phyloP scores from a whole-genome alignment of 2,888 invertebrate genomes.

The Conomelus anceps region DNA sequence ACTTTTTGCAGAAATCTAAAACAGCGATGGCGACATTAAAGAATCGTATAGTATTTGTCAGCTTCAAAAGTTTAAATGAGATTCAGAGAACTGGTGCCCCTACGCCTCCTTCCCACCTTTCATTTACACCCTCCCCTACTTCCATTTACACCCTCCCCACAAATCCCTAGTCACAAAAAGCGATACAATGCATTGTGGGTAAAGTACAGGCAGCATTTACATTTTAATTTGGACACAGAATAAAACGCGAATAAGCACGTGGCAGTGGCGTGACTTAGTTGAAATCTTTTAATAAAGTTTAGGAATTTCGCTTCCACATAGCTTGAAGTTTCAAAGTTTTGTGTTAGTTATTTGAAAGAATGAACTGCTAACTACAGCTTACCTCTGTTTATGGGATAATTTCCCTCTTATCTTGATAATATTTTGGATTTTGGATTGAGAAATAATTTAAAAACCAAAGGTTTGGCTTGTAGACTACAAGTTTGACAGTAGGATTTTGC shows the following conservation, averaged over 20 bases:
- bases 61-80: background rate
- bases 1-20: background rate
- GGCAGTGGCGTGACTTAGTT: background rate
- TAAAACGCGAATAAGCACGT: background rate
- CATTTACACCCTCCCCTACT: background rate
- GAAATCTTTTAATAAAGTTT: background rate
- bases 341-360: background rate
- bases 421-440: no score
- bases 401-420: no score
- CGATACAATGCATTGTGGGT: background rate
- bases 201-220: background rate
- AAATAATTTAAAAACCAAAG: no score
- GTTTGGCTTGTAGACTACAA: no score
- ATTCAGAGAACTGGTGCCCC: background rate
- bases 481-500: no score
- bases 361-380: background rate
- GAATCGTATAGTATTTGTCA: background rate
- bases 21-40: background rate
- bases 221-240: background rate
- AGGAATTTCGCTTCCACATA: background rate
- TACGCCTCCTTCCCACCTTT: background rate
- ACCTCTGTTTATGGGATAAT: no score
- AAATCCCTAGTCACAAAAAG: background rate
- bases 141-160: no score
- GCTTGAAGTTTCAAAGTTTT: background rate